Conservation (phyloP, 2,797 vertebrate genomes). For the Parambassis ranga region DNA sequence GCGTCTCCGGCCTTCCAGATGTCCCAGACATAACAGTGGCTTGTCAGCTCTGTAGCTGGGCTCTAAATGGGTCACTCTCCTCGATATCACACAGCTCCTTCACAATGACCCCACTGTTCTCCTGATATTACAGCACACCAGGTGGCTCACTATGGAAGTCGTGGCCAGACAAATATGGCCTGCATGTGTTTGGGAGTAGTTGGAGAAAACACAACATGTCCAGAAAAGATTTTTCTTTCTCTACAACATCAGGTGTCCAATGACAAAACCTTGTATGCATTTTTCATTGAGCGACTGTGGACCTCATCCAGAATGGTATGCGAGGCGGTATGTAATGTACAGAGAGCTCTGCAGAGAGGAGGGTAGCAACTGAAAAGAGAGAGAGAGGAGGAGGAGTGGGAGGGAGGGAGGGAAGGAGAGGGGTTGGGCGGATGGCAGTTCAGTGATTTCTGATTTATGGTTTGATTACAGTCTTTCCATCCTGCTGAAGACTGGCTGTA, state of each 20-base stretch:
- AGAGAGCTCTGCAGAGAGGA: slow-evolving; percentile 26
- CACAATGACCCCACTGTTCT: slow-evolving; percentile 81
- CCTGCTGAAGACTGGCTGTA: slow-evolving; percentile 58
- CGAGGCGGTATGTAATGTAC: slow-evolving; percentile 32
- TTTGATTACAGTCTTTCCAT: slow-evolving; percentile 80
- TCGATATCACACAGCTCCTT: slow-evolving; percentile 75
- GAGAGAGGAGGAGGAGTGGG: not conserved
- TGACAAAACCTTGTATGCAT: slow-evolving; percentile 29
- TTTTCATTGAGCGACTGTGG: slow-evolving; percentile 43
- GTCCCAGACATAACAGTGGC: slow-evolving; percentile 78
- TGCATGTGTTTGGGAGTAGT: slow-evolving; percentile 29
- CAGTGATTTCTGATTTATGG: slow-evolving; percentile 79
- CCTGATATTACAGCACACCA: slow-evolving; percentile 79
- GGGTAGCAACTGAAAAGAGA: slow-evolving; percentile 25
- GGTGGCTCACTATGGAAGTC: slow-evolving; percentile 76
- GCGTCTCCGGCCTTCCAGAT: slow-evolving; percentile 67
- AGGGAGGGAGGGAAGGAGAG: not conserved
- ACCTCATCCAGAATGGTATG: not conserved
- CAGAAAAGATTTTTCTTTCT: slow-evolving; percentile 26
- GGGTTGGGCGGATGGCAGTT: slow-evolving; percentile 54
- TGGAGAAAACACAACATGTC: slow-evolving; percentile 33
- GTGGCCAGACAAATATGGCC: slow-evolving; percentile 63
- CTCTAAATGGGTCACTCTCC: slow-evolving; percentile 80
- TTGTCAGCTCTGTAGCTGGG: slow-evolving; percentile 69
- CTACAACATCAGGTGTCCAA: not conserved